These are phyloP conservation scores for Selenia dentaria DNA, from an alignment of 2,888 invertebrate species.

Conservation along the genomic window DNA sequence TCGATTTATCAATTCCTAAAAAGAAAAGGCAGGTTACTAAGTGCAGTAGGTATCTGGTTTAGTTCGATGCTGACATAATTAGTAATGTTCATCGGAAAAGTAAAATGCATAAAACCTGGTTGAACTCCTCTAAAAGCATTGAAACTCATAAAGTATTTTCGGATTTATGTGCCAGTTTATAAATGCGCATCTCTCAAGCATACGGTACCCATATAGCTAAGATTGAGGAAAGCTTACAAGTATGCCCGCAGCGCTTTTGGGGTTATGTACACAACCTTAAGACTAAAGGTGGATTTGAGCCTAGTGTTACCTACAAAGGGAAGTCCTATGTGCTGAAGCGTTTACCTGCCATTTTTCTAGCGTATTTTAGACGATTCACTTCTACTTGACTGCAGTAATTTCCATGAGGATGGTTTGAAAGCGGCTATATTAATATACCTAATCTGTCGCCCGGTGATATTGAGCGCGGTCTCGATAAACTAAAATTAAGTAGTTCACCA, in stretches of 20 bases:
- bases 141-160: neutral
- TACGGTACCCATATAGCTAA: neutral
- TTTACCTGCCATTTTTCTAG: neutral
- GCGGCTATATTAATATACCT: neutral
- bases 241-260: neutral
- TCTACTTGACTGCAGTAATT: neutral
- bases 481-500: neutral
- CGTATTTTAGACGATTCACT: neutral
- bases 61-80: neutral
- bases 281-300: slow-evolving; percentile 1
- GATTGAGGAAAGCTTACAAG: neutral
- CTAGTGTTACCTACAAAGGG: neutral
- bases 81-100: neutral
- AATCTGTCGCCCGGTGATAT: neutral
- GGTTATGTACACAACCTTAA: neutral
- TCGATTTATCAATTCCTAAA: neutral
- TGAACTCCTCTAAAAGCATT: neutral
- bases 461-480: neutral
- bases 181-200: neutral
- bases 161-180: neutral
- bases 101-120: neutral
- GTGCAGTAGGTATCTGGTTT: neutral
- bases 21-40: neutral
- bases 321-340: neutral
- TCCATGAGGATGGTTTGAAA: neutral